These are phyloP conservation scores for Corvus hawaiiensis DNA, from an alignment of 2,113 vertebrate species.

Conservation along the genomic window DNA sequence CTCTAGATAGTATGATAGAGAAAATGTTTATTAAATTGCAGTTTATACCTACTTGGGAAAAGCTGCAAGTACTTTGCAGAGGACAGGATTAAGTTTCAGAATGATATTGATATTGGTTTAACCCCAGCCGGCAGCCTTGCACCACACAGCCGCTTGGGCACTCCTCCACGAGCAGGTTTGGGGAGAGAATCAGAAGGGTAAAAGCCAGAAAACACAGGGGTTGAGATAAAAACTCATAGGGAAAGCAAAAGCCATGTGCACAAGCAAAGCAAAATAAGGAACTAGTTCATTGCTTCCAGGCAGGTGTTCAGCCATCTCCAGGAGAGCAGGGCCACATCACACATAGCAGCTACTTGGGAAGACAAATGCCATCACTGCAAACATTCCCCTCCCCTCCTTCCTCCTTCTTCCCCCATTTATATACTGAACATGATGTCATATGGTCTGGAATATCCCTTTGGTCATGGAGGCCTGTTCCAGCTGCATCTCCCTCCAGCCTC, in stretches of 20 bases:
- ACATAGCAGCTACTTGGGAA: neutral
- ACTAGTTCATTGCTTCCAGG: neutral
- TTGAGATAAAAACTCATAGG: neutral
- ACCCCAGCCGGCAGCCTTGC: neutral
- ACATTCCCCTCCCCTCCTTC: rapidly evolving
- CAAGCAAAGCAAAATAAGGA: neutral
- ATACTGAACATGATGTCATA: neutral
- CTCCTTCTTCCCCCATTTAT: neutral
- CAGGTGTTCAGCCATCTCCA: neutral
- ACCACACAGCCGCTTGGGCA: rapidly evolving
- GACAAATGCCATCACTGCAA: neutral
- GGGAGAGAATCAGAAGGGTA: neutral
- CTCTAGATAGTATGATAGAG: neutral
- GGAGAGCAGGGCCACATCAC: neutral
- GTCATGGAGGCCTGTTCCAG: neutral
- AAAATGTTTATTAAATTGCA: constrained; percentile 19
- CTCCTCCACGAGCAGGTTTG: rapidly evolving
- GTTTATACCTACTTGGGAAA: neutral
- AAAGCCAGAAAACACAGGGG: neutral
- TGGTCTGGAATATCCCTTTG: neutral
- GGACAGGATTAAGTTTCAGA: neutral
- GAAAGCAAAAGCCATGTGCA: neutral
- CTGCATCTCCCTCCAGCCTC: neutral
- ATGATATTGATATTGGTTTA: neutral
- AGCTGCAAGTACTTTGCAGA: neutral